A percentile compares a stretch with the other conserved stretches of the same genome.
Conservation (phyloP, 1,140 invertebrate genomes). For the Maniola jurtina region DNA sequence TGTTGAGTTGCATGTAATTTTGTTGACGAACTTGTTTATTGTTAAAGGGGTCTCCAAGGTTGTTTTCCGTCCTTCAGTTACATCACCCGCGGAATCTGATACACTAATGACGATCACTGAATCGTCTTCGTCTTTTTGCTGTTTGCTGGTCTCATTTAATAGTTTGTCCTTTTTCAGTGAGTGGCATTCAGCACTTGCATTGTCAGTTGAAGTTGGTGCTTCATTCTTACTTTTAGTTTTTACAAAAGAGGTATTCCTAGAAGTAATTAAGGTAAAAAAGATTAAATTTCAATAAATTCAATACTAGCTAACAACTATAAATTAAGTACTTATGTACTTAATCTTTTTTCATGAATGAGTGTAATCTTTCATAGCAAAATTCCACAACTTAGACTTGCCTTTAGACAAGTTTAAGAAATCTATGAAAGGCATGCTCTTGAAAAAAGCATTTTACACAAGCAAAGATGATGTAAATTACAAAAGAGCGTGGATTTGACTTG, state of each 20-base stretch:
- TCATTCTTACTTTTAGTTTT: conserved; percentile 43
- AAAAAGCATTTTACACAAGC: too few species aligned
- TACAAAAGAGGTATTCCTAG: conserved; percentile 44
- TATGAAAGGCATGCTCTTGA: too few species aligned
- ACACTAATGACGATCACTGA: conserved; percentile 29
- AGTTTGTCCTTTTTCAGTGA: not conserved
- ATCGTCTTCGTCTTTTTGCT: conserved; percentile 10
- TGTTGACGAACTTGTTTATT: conserved; percentile 62
- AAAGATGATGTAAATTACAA: too few species aligned
- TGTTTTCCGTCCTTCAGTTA: conserved; percentile 24
- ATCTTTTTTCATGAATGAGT: too few species aligned
- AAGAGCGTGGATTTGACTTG: too few species aligned
- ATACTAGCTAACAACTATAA: too few species aligned
- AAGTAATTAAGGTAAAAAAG: conserved; percentile 22
- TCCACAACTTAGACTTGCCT: too few species aligned
- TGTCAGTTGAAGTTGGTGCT: conserved; percentile 14
- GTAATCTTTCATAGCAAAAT: too few species aligned
- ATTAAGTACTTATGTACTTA: too few species aligned
- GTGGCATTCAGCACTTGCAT: not conserved
- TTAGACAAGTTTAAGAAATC: too few species aligned
- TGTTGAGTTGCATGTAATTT: conserved; percentile 64
- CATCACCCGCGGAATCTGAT: conserved; percentile 39
- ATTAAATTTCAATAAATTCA: too few species aligned
- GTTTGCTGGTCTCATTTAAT: conserved; percentile 7
- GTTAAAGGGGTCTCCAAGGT: conserved; percentile 58